phyloP scores from a whole-genome alignment of 2,113 vertebrate genomes.

The Coptodon bakossiorum region DNA sequence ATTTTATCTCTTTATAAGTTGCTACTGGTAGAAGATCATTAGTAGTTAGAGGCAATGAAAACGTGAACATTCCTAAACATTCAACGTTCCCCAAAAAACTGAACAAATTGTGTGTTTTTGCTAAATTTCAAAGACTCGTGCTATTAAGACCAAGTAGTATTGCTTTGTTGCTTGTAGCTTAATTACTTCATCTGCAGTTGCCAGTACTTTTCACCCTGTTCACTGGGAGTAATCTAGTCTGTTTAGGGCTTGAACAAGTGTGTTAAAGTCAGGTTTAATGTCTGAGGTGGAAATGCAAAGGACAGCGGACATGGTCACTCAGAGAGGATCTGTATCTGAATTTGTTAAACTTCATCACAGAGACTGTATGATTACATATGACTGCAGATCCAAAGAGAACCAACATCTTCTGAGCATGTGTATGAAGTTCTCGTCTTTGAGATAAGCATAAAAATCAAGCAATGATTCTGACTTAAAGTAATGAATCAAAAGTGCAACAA shows the following conservation, averaged over 20 bases:
- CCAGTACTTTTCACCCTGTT: not conserved
- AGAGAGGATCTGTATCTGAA: not conserved
- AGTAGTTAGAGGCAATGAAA: not conserved
- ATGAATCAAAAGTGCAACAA: not conserved
- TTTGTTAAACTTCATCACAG: not conserved
- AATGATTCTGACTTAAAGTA: not conserved
- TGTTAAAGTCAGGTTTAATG: not conserved
- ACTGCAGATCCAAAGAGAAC: not conserved
- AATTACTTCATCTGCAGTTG: not conserved
- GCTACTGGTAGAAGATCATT: not conserved
- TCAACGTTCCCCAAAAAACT: not conserved
- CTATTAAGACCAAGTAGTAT: rapidly evolving
- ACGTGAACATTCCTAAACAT: not conserved
- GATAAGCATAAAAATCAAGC: not conserved
- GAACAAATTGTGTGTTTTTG: not conserved
- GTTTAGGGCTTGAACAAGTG: not conserved
- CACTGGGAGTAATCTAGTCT: not conserved
- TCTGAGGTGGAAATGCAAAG: not conserved
- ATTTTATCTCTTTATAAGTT: not conserved
- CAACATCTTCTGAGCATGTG: not conserved
- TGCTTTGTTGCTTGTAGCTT: not conserved
- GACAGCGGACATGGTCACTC: not conserved
- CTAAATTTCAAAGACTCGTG: not conserved
- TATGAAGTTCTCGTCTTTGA: not conserved
- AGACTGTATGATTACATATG: not conserved